A percentile compares a stretch with the other conserved stretches of the same genome.
Conservation (phyloP, 23 tunicate genomes). For the Ascidia mentula region DNA sequence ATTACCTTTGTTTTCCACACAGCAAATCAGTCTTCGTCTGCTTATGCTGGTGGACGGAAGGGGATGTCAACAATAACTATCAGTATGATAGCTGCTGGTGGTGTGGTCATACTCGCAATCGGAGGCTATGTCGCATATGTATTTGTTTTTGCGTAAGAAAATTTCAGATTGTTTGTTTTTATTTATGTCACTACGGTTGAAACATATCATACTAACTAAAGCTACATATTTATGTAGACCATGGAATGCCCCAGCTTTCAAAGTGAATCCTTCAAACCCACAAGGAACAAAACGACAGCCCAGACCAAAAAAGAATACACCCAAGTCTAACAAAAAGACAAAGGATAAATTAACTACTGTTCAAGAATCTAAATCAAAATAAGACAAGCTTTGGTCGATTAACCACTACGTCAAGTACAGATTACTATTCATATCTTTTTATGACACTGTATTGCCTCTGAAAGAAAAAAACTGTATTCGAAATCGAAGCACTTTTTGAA, state of each 20-base stretch:
- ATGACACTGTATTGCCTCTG: too few species aligned
- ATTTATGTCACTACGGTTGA: not conserved
- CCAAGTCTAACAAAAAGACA: not conserved
- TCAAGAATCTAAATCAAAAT: too few species aligned
- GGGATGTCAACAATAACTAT: constrained; percentile 57
- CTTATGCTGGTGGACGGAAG: not conserved
- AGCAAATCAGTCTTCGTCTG: constrained; percentile 1
- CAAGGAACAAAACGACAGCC: not conserved
- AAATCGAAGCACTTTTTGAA: too few species aligned
- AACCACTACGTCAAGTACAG: too few species aligned
- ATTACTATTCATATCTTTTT: too few species aligned
- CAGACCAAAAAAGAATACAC: not conserved
- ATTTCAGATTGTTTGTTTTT: not conserved
- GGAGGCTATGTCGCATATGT: constrained; percentile 58
- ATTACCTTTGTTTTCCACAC: not conserved
- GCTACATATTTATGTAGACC: constrained; percentile 21
- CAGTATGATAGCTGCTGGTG: constrained; percentile 77
- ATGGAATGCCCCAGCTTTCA: constrained; percentile 37
- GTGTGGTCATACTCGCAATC: constrained; percentile 43
- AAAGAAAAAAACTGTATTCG: too few species aligned
- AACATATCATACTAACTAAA: not conserved
- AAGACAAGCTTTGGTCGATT: too few species aligned
- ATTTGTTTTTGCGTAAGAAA: constrained; percentile 84
- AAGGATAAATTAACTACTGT: not conserved
- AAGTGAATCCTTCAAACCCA: constrained; percentile 15